Conservation (phyloP, 2,797 vertebrate species). For the Coregonus ussuriensis region DNA sequence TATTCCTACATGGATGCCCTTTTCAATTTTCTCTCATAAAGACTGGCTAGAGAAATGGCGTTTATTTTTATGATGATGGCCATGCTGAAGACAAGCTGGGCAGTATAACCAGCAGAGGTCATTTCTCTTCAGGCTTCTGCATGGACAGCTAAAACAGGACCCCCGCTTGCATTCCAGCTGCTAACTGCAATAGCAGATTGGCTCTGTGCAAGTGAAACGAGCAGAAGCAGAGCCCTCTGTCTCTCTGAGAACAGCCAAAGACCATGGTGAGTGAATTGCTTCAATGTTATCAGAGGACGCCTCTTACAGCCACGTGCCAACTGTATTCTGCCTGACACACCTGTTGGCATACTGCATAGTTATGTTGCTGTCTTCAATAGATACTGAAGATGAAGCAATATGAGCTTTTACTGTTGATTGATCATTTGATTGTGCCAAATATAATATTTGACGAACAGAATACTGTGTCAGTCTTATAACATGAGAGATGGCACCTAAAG, state of each 20-base stretch:
- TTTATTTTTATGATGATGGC: slow-evolving; percentile 52
- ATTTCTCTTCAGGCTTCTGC: slow-evolving; percentile 74
- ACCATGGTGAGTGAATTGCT: slow-evolving; percentile 70
- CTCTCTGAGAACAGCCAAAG: slow-evolving; percentile 38
- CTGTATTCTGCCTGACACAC: slow-evolving; percentile 7
- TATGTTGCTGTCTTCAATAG: slow-evolving; percentile 2
- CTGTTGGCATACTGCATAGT: slow-evolving; percentile 23
- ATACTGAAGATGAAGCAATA: neutral
- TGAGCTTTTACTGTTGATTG: neutral
- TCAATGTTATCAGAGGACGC: neutral
- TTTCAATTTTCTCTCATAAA: neutral
- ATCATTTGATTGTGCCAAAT: neutral
- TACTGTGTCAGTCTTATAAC: neutral
- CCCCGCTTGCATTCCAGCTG: slow-evolving; percentile 48
- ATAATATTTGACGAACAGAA: neutral
- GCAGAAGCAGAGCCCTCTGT: slow-evolving; percentile 19
- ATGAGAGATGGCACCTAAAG: neutral
- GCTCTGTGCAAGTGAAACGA: slow-evolving; percentile 44
- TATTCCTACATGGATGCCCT: neutral
- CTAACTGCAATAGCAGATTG: slow-evolving; percentile 40
- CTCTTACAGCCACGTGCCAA: neutral
- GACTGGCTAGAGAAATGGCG: neutral
- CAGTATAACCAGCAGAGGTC: slow-evolving; percentile 27
- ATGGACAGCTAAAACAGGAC: slow-evolving; percentile 66
- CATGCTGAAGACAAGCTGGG: neutral